Evolutionary conservation across 2,888 invertebrate genomes (phyloP).

Genomic region (Stramonita haemastoma): DNA sequence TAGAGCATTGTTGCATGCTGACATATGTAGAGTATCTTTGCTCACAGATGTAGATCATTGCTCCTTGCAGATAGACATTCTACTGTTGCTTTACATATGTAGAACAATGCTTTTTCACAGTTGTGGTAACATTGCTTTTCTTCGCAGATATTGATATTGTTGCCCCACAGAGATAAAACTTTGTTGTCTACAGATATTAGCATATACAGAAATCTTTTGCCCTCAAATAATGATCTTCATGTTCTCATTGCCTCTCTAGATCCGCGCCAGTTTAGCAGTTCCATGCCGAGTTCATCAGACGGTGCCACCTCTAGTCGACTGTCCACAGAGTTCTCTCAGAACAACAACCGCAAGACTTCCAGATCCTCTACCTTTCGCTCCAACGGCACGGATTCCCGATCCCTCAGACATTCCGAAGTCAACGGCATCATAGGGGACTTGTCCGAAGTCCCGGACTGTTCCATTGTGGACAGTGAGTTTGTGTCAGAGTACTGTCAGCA

Average conservation of each 20-base stretch:
- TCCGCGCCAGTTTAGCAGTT: slow-evolving; percentile 26
- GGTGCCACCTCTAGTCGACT: slow-evolving; percentile 34
- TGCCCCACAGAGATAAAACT: no score
- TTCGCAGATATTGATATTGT: background rate
- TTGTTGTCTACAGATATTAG: no score
- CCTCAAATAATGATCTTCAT: no score
- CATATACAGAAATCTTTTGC: no score
- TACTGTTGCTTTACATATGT: no score
- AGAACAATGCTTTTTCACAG: no score
- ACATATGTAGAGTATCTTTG: no score
- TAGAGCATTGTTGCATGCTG: no score
- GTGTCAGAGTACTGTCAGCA: slow-evolving; percentile 71
- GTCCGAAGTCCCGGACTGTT: slow-evolving; percentile 70
- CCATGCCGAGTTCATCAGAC: slow-evolving; percentile 35
- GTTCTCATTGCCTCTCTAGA: slow-evolving; percentile 18
- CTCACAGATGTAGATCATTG: no score
- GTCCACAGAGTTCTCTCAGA: slow-evolving; percentile 24
- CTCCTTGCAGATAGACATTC: no score
- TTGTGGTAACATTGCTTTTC: no score
- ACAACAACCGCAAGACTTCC: slow-evolving; percentile 39
- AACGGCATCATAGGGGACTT: slow-evolving; percentile 63
- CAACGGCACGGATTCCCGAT: background rate
- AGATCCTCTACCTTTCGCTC: slow-evolving; percentile 31
- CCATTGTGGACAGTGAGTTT: slow-evolving; percentile 73
- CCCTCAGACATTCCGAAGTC: slow-evolving; percentile 33